Conservation (phyloP, 2,888 invertebrate genomes). For the Melinaea marsaeus region DNA sequence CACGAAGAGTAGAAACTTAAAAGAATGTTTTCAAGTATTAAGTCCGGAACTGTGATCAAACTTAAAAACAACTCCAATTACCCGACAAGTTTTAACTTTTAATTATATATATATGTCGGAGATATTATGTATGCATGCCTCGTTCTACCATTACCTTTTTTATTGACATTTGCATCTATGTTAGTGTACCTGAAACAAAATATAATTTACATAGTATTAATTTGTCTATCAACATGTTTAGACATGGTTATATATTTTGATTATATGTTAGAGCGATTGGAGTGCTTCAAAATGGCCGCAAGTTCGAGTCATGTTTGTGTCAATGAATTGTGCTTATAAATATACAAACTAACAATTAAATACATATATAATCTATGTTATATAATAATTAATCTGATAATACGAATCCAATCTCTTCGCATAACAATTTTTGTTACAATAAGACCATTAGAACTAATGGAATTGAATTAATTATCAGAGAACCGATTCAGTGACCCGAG, state of each 20-base stretch:
- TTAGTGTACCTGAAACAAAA: slow-evolving; percentile 24
- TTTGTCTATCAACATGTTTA: too few relatives aligned
- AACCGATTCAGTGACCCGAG: slow-evolving; percentile 35
- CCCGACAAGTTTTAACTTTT: too few relatives aligned
- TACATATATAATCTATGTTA: too few relatives aligned
- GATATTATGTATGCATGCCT: slow-evolving; percentile 18
- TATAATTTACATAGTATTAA: background rate
- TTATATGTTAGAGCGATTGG: too few relatives aligned
- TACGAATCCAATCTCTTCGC: slow-evolving; percentile 14
- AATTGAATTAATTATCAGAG: slow-evolving; percentile 33
- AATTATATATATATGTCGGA: slow-evolving; percentile 17
- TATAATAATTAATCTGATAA: slow-evolving; percentile 1
- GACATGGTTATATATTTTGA: too few relatives aligned
- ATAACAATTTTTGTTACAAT: slow-evolving; percentile 17
- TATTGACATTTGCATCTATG: slow-evolving; percentile 4
- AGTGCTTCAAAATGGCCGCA: too few relatives aligned
- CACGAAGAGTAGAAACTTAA: too few relatives aligned
- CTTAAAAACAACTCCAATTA: background rate
- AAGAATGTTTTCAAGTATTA: too few relatives aligned
- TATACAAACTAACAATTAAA: too few relatives aligned
- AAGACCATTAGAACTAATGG: slow-evolving; percentile 22
- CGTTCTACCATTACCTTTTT: background rate
- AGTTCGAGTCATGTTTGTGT: too few relatives aligned
- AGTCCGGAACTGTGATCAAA: background rate
- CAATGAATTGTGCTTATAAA: too few relatives aligned